Evolutionary conservation across 2,888 invertebrate species (phyloP), one percentile per base, ranked within the genome.

Genomic region (Prosapia bicincta): DNA sequence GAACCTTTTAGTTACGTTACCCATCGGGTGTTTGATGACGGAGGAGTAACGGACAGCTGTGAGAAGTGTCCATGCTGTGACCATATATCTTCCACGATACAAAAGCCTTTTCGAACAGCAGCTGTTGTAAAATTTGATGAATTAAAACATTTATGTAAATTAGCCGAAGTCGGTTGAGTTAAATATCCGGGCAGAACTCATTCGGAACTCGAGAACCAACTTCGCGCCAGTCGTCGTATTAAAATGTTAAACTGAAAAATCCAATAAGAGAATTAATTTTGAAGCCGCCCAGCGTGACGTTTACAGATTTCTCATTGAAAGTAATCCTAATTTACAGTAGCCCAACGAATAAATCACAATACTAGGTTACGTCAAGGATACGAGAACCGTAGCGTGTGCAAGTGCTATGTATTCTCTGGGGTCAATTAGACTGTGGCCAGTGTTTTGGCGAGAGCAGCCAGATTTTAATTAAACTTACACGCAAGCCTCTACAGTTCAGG

Each of bases 401-500:
- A 20, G 54, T 3, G 20, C 54, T 6, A 54, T 54, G 54, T 38
- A 38, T 38, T 38, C 38, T 10, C 10, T 2, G 9, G 6, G 38
- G 38, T 38, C 38, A 38, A 38, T 38, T 38, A 38, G 38, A 38
- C 38, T 38, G 38, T 38, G 15, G 38, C 38, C 38, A 38, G 38
- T 66, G 72, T 72, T 72, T 72, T 72, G 72, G 72, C 72, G 72
- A 72, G 54, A 20, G 54, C 54, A 54, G 72, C 28, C 72, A 28
- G 66, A 66, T 72, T 72, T 72, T 72, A 72, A 72, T 72, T 72
- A 72, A 72, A 72, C 54, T 20, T 54, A 54, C 54, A 54, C 54
- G 54, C 54, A 54, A 54, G 20, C 3, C 54, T 54, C 54, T n/a
- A 54, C 13, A 38, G 38, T 38, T 15, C 38, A 38, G 13, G 54